phyloP scores from a whole-genome alignment of 2,797 vertebrate species.

The Cossypha niveicapilla region DNA sequence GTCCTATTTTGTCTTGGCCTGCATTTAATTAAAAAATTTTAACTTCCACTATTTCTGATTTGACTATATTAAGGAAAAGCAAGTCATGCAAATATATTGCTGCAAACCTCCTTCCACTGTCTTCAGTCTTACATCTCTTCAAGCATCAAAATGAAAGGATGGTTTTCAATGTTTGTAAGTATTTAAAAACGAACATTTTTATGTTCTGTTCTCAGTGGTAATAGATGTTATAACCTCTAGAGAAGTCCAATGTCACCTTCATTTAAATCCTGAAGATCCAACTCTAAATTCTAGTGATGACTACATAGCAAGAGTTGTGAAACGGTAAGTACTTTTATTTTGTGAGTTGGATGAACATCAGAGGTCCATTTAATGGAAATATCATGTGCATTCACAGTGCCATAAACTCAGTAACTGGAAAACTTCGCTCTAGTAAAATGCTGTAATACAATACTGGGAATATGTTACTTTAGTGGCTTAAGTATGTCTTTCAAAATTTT shows the following conservation, averaged over 20 bases:
- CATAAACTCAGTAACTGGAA: neutral
- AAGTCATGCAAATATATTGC: neutral
- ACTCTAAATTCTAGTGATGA: constrained; percentile 63
- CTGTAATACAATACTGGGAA: neutral
- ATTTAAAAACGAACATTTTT: neutral
- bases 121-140: neutral
- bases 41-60: neutral
- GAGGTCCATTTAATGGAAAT: neutral
- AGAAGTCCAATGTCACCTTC: constrained; percentile 74
- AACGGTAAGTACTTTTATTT: constrained; percentile 59
- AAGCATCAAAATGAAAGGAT: neutral
- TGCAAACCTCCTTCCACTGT: neutral
- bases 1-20: neutral
- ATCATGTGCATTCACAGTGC: neutral
- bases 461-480: neutral
- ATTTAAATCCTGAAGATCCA: constrained; percentile 61
- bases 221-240: constrained; percentile 69
- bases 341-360: neutral
- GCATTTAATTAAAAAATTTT: neutral
- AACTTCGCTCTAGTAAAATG: neutral
- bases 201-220: constrained; percentile 69
- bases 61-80: neutral
- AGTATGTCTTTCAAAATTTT: neutral
- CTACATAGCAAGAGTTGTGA: constrained; percentile 71
- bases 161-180: neutral